Conservation (phyloP, 2,797 vertebrate genomes). For the Catamblyrhynchus diadema region DNA sequence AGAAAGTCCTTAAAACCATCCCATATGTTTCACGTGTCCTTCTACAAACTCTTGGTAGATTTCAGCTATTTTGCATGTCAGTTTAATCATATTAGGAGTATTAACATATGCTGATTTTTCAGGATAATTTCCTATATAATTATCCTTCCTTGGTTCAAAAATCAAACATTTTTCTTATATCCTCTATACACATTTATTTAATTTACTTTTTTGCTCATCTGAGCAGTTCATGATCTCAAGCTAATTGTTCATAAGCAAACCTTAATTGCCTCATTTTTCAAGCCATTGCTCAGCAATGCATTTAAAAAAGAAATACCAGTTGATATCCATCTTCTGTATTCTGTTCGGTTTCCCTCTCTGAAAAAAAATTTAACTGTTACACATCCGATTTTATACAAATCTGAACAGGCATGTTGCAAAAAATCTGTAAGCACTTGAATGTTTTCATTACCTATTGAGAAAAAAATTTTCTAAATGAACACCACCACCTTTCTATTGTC, state of each 20-base stretch:
- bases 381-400: background rate
- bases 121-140: background rate
- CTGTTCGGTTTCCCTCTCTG: background rate
- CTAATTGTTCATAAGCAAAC: background rate
- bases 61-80: background rate
- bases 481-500: background rate
- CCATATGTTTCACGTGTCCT: background rate
- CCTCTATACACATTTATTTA: background rate
- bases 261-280: conserved; percentile 34
- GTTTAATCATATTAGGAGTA: background rate
- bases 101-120: background rate
- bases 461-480: background rate
- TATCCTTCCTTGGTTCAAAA: background rate
- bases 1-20: background rate
- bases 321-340: background rate
- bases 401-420: background rate
- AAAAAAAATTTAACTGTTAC: background rate
- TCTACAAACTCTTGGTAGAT: background rate
- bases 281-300: background rate
- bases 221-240: background rate
- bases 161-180: background rate
- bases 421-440: background rate
- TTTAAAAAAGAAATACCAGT: background rate
- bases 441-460: background rate
- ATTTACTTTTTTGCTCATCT: background rate